Base-by-base conservation (phyloP, 2,797 vertebrate species). In the Sphenopsis melanotis region DNA sequence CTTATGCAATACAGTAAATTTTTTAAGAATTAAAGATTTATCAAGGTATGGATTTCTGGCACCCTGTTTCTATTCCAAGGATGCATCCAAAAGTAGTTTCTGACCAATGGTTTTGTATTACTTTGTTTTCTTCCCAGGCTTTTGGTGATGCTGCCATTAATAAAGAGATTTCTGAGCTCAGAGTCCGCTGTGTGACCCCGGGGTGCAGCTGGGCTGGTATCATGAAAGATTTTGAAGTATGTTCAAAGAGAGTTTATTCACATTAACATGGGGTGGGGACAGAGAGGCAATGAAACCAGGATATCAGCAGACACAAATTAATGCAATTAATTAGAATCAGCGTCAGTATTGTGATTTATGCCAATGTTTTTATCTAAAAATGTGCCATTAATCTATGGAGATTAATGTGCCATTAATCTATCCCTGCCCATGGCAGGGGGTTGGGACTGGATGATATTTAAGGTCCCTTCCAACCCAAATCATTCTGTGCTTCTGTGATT, bases 81-180 rank as follows among this genome's bases (percentile, higher is more conserved):
- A 21, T 34, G 21, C 26, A 11, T 37, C 50, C 61, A 44, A 14
- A 12, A 75, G 5, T 24, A 2, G 6, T 66, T 87, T 59, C 77
- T 90, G 19, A 94, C 53, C 32, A 5, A 7, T 41, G 8, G 0
- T 26, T 80, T 75, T 80, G 21, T 3, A 9, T 91, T 27, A 3
- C 17, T 70, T 10, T 92, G 39, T 84, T 96, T 95, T 4, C 29
- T 76, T 91, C 91, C 30, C 91, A 98, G 98, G 97, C 98, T 66
- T 98, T 98, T 93, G 97, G 97, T 18, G 98, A 98, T 89, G 97
- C 97, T 47, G 98, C 98, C 86, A 97, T 98, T 71, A 98, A 98
- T 83, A 98, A 98, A 91, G 98, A 98, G 96, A 98, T 98, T 83
- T 97, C 97, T 56, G 98, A 98, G 9, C 94, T 98, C 85, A 93